Conservation (phyloP, 2,113 vertebrate species). For the Spilogale gracilis region DNA sequence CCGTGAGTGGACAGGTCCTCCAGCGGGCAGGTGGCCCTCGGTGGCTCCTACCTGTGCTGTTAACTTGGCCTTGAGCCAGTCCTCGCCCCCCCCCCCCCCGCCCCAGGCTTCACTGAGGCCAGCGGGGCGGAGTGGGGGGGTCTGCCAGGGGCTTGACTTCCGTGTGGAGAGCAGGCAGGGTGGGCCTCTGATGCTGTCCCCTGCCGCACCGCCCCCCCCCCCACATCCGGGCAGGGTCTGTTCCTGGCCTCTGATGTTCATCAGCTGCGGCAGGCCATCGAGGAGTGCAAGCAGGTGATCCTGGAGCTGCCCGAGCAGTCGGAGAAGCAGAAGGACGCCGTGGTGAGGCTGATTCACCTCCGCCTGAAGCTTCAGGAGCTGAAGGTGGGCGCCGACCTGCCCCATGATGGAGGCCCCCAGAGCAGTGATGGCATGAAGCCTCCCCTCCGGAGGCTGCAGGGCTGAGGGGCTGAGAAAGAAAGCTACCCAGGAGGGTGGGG, state of each 20-base stretch:
- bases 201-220: accelerated
- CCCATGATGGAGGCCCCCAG: accelerated
- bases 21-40: accelerated
- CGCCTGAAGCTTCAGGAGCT: constrained; percentile 98
- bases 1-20: neutral
- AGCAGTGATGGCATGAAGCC: accelerated
- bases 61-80: neutral
- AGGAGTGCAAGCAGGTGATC: constrained; percentile 95
- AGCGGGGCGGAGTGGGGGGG: neutral
- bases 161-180: too few species aligned
- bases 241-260: constrained; percentile 94
- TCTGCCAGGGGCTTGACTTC: neutral
- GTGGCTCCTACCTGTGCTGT: accelerated
- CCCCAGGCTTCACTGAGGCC: neutral
- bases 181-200: neutral
- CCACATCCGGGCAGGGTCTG: constrained; percentile 89
- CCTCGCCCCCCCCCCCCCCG: neutral
- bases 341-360: constrained; percentile 98
- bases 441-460: neutral
- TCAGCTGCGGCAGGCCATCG: constrained; percentile 94
- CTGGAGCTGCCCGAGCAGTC: constrained; percentile 96
- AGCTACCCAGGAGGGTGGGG: neutral
- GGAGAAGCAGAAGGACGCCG: constrained; percentile 95
- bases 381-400: constrained; percentile 87
- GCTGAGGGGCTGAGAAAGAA: neutral